Conservation (phyloP, 2,888 invertebrate species). For the Cheilosia variabilis region DNA sequence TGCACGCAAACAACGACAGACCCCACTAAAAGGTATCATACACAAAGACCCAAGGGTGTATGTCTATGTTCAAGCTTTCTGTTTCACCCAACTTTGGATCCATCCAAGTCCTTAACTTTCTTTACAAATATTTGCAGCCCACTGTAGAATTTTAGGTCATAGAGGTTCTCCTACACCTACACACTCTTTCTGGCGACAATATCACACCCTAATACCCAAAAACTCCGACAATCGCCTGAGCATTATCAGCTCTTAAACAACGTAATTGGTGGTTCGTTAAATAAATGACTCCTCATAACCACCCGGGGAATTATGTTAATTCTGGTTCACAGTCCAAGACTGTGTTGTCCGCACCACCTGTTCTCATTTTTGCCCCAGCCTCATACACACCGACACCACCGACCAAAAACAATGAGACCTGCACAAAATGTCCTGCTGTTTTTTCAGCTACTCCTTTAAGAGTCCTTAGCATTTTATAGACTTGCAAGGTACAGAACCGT, state of each 20-base stretch:
- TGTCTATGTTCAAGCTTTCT: too few species aligned
- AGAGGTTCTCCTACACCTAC: too few species aligned
- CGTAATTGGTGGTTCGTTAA: background rate
- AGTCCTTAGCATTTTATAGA: conserved; percentile 29
- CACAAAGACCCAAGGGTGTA: too few species aligned
- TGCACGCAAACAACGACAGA: too few species aligned
- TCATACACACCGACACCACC: background rate
- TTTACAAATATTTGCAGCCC: too few species aligned
- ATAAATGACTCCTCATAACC: conserved; percentile 10
- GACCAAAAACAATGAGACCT: background rate
- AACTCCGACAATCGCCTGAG: too few species aligned
- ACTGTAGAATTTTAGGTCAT: too few species aligned
- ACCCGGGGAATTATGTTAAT: conserved; percentile 43
- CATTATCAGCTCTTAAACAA: background rate
- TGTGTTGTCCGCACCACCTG: conserved; percentile 34
- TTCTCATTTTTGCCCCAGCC: conserved; percentile 8
- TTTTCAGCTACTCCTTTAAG: background rate
- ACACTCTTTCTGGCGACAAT: too few species aligned
- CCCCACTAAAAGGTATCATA: too few species aligned
- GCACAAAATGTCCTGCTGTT: conserved; percentile 9
- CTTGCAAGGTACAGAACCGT: conserved; percentile 14
- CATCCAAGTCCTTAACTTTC: too few species aligned
- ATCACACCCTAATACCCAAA: too few species aligned
- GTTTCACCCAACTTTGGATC: too few species aligned
- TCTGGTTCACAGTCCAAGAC: background rate